phyloP scores from a whole-genome alignment of 2,113 vertebrate species.

The Pseudolaguvia tuberculata region DNA sequence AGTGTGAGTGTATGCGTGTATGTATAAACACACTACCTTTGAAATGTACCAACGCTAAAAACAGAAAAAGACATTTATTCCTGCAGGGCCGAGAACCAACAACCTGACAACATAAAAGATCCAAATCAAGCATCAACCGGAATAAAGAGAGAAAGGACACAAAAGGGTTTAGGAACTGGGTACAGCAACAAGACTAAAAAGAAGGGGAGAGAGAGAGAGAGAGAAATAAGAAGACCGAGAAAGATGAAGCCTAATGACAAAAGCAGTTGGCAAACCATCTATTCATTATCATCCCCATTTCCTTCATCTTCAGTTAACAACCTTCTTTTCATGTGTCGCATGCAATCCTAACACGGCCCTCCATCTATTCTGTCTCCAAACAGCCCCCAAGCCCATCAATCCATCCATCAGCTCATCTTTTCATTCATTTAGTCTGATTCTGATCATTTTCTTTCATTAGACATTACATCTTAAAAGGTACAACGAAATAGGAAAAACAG shows the following conservation, averaged over 20 bases:
- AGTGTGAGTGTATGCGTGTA: background rate
- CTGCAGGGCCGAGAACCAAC: constrained; percentile 26
- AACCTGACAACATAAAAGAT: constrained; percentile 1
- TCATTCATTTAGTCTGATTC: constrained; percentile 3
- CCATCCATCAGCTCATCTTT: constrained; percentile 22
- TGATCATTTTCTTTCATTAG: constrained; percentile 26
- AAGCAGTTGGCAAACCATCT: constrained; percentile 45
- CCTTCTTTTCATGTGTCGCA: constrained; percentile 40
- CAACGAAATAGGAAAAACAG: background rate
- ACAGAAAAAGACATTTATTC: constrained; percentile 57
- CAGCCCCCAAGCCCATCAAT: constrained; percentile 11
- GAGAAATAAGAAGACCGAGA: constrained; percentile 18
- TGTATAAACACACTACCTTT: background rate
- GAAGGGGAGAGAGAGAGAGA: constrained; percentile 10
- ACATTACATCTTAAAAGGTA: constrained; percentile 14
- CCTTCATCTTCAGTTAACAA: constrained; percentile 55
- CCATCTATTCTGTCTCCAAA: constrained; percentile 11
- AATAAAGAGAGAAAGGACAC: background rate
- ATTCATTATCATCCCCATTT: constrained; percentile 56
- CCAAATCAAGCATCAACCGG: constrained; percentile 22
- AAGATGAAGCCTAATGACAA: constrained; percentile 49
- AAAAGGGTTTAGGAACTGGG: background rate
- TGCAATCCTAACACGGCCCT: constrained; percentile 14
- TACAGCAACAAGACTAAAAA: background rate
- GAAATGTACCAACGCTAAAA: constrained; percentile 38